Percentiles rank a stretch among this genome's conserved stretches.
Evolutionary conservation across 2,797 vertebrate genomes (phyloP).

Genomic region (Sebastes melanostomus): DNA sequence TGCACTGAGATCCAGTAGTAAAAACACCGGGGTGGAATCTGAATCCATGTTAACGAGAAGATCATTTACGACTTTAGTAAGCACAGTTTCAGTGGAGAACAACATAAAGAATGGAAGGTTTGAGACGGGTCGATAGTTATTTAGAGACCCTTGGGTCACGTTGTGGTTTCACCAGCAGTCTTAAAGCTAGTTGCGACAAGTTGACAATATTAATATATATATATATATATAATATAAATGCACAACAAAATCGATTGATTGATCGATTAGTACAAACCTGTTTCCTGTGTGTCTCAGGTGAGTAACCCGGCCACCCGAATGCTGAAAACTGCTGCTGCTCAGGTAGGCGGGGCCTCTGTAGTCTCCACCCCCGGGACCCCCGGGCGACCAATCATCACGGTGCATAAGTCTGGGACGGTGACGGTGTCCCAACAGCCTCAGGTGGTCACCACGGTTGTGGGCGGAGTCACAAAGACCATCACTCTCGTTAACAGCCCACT

Average conservation of each 20-base stretch:
- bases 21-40: background rate
- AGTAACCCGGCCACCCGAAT: constrained; percentile 89
- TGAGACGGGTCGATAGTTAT: too few relatives aligned
- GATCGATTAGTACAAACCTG: background rate
- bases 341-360: constrained; percentile 83
- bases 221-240: too few relatives aligned
- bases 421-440: constrained; percentile 91
- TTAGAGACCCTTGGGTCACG: too few relatives aligned
- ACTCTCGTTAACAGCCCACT: constrained; percentile 92
- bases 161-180: too few relatives aligned
- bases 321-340: constrained; percentile 90
- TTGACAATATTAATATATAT: too few relatives aligned
- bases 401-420: constrained; percentile 90
- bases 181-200: too few relatives aligned
- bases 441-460: constrained; percentile 91
- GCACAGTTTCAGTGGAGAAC: too few relatives aligned
- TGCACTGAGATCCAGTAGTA: background rate
- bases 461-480: constrained; percentile 93
- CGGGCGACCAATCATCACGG: constrained; percentile 88
- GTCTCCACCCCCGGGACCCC: constrained; percentile 78
- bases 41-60: background rate
- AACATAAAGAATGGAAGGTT: too few relatives aligned
- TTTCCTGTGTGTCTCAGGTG: constrained; percentile 73
- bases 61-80: background rate
- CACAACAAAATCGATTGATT: background rate